These are phyloP conservation scores for Morphnarchus princeps DNA, from an alignment of 2,113 vertebrate species.

Conservation along the genomic window DNA sequence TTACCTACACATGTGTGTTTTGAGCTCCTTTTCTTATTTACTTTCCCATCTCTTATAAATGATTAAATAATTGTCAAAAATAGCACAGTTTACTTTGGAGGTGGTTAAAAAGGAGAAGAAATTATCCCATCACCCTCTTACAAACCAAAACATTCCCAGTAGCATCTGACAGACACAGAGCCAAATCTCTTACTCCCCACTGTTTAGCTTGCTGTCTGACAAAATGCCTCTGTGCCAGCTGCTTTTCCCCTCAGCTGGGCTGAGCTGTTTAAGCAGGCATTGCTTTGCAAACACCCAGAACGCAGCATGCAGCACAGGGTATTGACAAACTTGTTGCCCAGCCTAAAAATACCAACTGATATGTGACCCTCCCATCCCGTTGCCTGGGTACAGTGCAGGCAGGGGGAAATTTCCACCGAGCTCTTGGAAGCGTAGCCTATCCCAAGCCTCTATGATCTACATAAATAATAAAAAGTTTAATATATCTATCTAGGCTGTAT, in stretches of 20 bases:
- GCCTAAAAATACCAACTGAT: background rate
- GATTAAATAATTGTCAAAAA: background rate
- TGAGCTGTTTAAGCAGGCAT: background rate
- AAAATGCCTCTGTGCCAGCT: background rate
- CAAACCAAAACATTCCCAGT: background rate
- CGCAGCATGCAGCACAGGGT: background rate
- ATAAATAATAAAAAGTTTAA: constrained; percentile 11
- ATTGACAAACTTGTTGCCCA: background rate
- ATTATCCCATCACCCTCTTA: background rate
- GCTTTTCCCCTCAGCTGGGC: background rate
- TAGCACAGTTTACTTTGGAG: background rate
- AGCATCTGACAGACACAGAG: background rate
- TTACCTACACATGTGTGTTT: background rate
- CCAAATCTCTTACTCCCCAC: background rate
- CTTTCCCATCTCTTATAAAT: background rate
- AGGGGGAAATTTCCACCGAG: background rate
- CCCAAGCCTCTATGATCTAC: background rate
- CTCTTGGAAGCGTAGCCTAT: background rate
- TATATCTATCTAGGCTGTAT: background rate
- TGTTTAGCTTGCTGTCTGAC: background rate
- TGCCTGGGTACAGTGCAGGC: background rate
- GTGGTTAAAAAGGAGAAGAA: background rate
- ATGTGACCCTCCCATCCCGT: background rate
- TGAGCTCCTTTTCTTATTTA: background rate
- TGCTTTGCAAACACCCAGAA: background rate